These are phyloP conservation scores for Channa argus DNA, from an alignment of 2,113 vertebrate genomes.

Conservation along the genomic window DNA sequence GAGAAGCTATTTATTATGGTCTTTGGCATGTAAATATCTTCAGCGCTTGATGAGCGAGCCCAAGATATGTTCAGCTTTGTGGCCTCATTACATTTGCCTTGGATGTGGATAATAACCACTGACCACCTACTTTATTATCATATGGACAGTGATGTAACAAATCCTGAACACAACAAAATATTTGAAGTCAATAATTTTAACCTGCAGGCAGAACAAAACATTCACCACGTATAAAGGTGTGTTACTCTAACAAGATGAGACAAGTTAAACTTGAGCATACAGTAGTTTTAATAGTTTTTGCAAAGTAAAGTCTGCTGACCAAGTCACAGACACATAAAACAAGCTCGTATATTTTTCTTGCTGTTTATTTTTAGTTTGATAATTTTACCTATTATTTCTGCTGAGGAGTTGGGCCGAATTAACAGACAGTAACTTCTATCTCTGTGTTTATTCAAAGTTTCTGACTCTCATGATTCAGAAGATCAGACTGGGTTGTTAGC, in stretches of 20 bases:
- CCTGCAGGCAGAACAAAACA: conserved; percentile 59
- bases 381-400: conserved; percentile 25
- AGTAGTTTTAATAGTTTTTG: conserved; percentile 40
- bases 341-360: neutral
- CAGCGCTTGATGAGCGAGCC: conserved; percentile 58
- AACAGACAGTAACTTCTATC: conserved; percentile 7
- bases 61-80: conserved; percentile 46
- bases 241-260: conserved; percentile 60
- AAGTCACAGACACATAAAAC: conserved; percentile 12
- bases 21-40: conserved; percentile 64
- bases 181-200: conserved; percentile 30
- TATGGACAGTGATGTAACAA: conserved; percentile 5
- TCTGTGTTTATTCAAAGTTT: conserved; percentile 29
- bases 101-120: conserved; percentile 26
- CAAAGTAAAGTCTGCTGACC: conserved; percentile 24
- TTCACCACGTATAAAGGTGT: conserved; percentile 40
- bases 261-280: conserved; percentile 55
- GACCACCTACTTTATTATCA: conserved; percentile 19
- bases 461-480: neutral
- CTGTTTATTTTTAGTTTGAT: neutral
- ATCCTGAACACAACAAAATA: neutral
- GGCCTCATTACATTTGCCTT: conserved; percentile 42
- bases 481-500: neutral
- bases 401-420: neutral
- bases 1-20: conserved; percentile 47